Evolutionary conservation across 2,113 vertebrate genomes (phyloP).

Genomic region (Ceyx margarethae): DNA sequence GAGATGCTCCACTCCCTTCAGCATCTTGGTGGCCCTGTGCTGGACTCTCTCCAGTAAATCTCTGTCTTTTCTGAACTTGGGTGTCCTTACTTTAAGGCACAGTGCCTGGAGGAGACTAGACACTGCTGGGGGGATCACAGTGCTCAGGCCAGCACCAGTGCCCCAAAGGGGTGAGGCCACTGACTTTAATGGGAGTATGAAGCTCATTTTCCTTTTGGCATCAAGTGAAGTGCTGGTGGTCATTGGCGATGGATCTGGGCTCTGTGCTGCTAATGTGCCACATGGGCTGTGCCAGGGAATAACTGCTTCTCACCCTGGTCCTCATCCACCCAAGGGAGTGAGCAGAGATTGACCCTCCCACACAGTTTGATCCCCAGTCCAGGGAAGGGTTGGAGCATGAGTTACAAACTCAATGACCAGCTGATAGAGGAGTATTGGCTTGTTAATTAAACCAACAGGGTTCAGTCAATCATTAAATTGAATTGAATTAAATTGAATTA

Average conservation of each 20-base stretch:
- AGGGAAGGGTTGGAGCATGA: background rate
- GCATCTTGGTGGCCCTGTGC: too few species aligned
- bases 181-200: rapidly evolving
- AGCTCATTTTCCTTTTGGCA: background rate
- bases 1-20: too few species aligned
- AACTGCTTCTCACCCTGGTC: background rate
- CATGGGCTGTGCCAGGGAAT: background rate
- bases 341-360: background rate
- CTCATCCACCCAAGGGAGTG: rapidly evolving
- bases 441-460: slow-evolving; percentile 7
- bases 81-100: too few species aligned
- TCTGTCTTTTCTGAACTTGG: too few species aligned
- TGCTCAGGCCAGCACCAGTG: background rate
- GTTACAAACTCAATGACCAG: background rate
- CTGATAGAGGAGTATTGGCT: slow-evolving; percentile 35
- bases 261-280: rapidly evolving
- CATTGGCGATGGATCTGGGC: rapidly evolving
- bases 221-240: rapidly evolving
- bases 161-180: background rate
- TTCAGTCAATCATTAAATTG: slow-evolving; percentile 51
- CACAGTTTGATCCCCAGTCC: background rate
- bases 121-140: background rate
- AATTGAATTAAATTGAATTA: background rate
- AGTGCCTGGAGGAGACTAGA: background rate
- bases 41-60: too few species aligned